Percentiles rank a stretch among this genome's conserved stretches.
These are phyloP conservation scores for Rhinogobio ventralis DNA, from an alignment of 2,797 vertebrate genomes.

Conservation along the genomic window DNA sequence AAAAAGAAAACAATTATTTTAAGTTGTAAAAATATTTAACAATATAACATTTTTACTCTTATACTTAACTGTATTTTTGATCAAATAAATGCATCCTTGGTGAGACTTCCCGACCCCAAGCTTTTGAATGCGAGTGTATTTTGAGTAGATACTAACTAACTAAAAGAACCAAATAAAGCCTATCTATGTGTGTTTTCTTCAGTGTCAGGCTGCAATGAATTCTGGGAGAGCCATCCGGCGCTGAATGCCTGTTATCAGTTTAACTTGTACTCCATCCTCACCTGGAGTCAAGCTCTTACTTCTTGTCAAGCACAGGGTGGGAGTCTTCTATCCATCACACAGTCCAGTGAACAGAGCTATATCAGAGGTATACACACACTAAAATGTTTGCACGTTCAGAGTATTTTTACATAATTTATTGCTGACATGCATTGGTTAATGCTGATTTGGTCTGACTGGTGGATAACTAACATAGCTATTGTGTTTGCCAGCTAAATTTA, in stretches of 20 bases:
- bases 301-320: slow-evolving; percentile 90
- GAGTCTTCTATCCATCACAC: slow-evolving; percentile 86
- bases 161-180: background rate
- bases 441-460: background rate
- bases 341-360: slow-evolving; percentile 84
- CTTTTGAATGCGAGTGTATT: background rate
- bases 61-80: background rate
- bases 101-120: background rate
- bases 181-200: slow-evolving; percentile 14
- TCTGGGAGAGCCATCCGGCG: slow-evolving; percentile 85
- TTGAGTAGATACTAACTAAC: background rate
- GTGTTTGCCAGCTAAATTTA: background rate
- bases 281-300: slow-evolving; percentile 87
- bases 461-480: background rate
- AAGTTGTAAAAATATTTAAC: background rate
- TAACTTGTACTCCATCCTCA: slow-evolving; percentile 85
- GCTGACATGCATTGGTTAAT: background rate
- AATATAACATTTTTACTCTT: background rate
- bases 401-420: background rate
- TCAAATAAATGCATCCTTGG: background rate
- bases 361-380: slow-evolving; percentile 76
- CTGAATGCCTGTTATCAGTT: slow-evolving; percentile 90
- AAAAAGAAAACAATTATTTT: background rate
- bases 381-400: background rate
- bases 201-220: slow-evolving; percentile 80